Base-by-base conservation (phyloP, 2,888 invertebrate genomes). In the Nymphalis polychloros region DNA sequence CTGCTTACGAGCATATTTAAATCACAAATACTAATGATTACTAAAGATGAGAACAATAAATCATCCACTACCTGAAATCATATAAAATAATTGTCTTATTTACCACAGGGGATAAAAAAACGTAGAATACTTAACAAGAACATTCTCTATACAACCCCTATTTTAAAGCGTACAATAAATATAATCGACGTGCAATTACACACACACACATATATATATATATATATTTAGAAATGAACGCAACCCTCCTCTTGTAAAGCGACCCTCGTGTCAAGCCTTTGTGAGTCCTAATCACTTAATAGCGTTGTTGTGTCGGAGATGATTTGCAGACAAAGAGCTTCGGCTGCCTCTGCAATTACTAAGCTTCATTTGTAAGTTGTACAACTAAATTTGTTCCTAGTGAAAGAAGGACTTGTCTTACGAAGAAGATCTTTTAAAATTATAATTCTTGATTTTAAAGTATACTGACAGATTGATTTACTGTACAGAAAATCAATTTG, bases 201-300 rank as follows among this genome's bases (percentile, higher is more conserved):
- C 55, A 31, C 50, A 63, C 63, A 63, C 59, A 69, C 64, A 67
- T 83, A 78, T 75, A 27, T n/a, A n/a, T 81, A 67, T 83, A 78
- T 75, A 27, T n/a, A n/a, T 81, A 81, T 78, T 76, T 74, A 19
- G 49, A 59, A 72, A 77, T 83, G 79, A 84, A 81, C 76, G 77
- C 77, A 76, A 73, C 77, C 76, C 77, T 75, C 77, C 53, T 41
- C 60, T 46, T 63, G 66, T 60, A 66, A 66, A 63, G 49, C 59
- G 53, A 72, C 75, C 78, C 81, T 77, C 83, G 59, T 57, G 57
- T 41, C n/a, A 55, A 67, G 50, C 88, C 86, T 87, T 87, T 84
- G 78, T 79, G 81, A 75, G 78, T 78, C 75, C 83, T 87, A 86
- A 89, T 90, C 83, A 81, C 80, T 79, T 88, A 83, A 88, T 84